phyloP scores from a whole-genome alignment of 2,113 vertebrate species.

The Chaenogobius annularis region DNA sequence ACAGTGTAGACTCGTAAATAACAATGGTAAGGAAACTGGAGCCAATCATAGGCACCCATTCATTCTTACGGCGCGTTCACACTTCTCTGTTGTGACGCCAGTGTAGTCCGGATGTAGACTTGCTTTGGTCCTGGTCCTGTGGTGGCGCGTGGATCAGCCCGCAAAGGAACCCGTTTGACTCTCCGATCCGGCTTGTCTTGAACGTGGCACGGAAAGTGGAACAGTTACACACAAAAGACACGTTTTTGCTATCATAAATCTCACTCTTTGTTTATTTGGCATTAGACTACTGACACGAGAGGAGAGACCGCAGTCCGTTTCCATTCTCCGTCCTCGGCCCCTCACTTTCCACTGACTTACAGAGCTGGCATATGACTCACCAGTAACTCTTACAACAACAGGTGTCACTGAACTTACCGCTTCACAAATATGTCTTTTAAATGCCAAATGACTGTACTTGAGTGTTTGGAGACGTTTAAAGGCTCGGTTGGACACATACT shows the following conservation, averaged over 20 bases:
- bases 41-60: no score
- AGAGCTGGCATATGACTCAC: constrained; percentile 5
- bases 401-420: neutral
- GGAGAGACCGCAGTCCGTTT: neutral
- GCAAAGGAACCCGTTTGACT: no score
- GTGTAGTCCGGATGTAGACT: no score
- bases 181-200: no score
- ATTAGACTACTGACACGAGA: neutral
- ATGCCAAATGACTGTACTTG: constrained; percentile 1
- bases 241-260: no score
- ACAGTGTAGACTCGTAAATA: no score
- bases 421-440: constrained; percentile 6
- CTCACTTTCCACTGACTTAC: neutral
- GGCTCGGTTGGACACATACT: neutral
- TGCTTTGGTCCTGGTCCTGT: no score
- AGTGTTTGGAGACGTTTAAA: neutral
- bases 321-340: neutral
- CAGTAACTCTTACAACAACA: neutral
- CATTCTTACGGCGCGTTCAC: no score
- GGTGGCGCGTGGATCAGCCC: no score
- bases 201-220: neutral
- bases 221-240: no score
- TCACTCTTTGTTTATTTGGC: neutral
- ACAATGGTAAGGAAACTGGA: no score
- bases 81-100: no score